Conservation (phyloP, 2,888 invertebrate species). For the Cantharis flavilabris region DNA sequence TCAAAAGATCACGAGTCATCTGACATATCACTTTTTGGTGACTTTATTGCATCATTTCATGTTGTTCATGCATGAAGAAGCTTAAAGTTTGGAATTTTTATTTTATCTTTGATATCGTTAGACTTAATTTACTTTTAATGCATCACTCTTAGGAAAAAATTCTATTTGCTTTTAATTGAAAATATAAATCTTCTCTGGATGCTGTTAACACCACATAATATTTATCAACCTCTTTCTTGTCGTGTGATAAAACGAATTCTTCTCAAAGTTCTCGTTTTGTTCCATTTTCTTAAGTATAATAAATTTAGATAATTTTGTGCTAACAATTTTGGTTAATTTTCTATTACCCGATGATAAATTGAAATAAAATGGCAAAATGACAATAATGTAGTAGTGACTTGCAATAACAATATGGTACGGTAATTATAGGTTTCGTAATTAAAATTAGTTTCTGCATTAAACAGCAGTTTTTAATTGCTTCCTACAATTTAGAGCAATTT, state of each 20-base stretch:
- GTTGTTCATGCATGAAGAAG: neutral
- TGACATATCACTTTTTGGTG: neutral
- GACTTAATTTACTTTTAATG: neutral
- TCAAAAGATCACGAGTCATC: neutral
- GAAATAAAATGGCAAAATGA: neutral
- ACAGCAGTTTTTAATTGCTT: slow-evolving; percentile 26
- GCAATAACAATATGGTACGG: neutral
- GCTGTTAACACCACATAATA: neutral
- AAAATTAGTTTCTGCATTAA: slow-evolving; percentile 24
- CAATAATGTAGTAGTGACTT: slow-evolving; percentile 5
- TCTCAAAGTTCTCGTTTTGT: neutral
- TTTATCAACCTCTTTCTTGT: neutral
- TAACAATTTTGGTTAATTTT: neutral
- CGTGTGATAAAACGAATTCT: neutral
- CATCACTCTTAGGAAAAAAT: neutral
- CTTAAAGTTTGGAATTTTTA: neutral
- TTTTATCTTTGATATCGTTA: neutral
- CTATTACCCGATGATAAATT: neutral
- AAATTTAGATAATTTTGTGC: neutral
- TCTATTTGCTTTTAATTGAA: neutral
- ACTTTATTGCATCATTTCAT: neutral
- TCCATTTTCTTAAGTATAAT: neutral
- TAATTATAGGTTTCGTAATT: slow-evolving; percentile 16
- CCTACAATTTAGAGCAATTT: slow-evolving; percentile 24
- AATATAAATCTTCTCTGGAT: neutral